Evolutionary conservation across 2,797 vertebrate genomes (phyloP).

Genomic region (Choloepus didactylus): DNA sequence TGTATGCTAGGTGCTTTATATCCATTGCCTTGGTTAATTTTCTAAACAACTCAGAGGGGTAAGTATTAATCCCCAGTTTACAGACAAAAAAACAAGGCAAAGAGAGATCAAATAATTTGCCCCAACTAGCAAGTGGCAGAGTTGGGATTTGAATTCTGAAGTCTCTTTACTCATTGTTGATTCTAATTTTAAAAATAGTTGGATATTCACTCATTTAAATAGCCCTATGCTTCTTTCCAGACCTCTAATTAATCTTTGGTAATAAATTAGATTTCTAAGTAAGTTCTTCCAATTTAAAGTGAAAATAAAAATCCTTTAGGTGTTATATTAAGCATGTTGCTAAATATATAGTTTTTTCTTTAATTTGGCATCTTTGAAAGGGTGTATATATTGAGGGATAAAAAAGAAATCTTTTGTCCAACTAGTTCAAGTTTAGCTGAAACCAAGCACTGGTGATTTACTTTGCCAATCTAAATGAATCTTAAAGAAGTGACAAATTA

Average conservation of each 20-base stretch:
- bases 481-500: conserved; percentile 81
- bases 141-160: background rate
- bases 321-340: background rate
- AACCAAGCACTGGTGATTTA: conserved; percentile 40
- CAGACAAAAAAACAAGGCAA: background rate
- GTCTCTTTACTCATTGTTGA: background rate
- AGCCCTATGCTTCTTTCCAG: background rate
- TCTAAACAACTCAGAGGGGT: background rate
- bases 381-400: background rate
- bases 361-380: background rate
- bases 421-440: conserved; percentile 51
- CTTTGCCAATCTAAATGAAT: conserved; percentile 67
- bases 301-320: conserved; percentile 48
- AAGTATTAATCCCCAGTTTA: too few relatives aligned
- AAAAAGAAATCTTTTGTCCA: background rate
- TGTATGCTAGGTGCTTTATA: background rate
- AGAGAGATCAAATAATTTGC: background rate
- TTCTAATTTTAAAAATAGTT: conserved; percentile 33
- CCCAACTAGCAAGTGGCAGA: background rate
- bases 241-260: background rate
- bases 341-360: conserved; percentile 17
- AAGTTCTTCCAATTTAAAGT: background rate
- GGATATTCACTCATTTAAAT: background rate
- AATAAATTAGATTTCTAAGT: conserved; percentile 51
- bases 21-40: background rate